A percentile compares a stretch with the other conserved stretches of the same genome.
Evolutionary conservation across 2,888 invertebrate species (phyloP).

Genomic region (Rhingia campestris): DNA sequence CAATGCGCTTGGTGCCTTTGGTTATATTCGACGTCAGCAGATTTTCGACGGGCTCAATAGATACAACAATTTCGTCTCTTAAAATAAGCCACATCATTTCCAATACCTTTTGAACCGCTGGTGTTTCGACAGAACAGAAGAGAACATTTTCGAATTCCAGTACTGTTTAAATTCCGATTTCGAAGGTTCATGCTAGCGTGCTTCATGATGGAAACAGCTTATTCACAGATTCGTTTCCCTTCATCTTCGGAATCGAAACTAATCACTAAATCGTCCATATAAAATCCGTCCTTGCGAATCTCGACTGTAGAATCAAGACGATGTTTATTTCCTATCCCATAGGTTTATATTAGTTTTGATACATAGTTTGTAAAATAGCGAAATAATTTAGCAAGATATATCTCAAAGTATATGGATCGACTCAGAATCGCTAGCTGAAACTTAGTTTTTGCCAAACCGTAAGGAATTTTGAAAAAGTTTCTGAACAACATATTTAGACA

Average conservation of each 20-base stretch:
- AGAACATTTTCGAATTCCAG: not conserved
- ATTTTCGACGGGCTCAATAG: constrained; percentile 5
- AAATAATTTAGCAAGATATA: too few relatives aligned
- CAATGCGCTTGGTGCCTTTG: too few relatives aligned
- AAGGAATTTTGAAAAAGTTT: too few relatives aligned
- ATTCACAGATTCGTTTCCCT: not conserved
- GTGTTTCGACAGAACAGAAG: not conserved
- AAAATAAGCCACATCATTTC: not conserved
- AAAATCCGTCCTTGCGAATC: constrained; percentile 16
- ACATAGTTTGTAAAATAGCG: too few relatives aligned
- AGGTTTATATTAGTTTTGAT: too few relatives aligned
- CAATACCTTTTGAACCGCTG: constrained; percentile 8
- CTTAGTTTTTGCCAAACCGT: too few relatives aligned
- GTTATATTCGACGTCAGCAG: too few relatives aligned
- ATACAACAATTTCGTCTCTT: constrained; percentile 12
- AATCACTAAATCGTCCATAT: constrained; percentile 20
- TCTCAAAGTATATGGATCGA: too few relatives aligned
- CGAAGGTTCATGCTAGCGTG: constrained; percentile 7
- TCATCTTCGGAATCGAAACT: constrained; percentile 9
- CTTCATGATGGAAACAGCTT: constrained; percentile 2
- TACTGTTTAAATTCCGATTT: constrained; percentile 14
- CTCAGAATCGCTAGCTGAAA: too few relatives aligned
- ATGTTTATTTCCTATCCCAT: too few relatives aligned
- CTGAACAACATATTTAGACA: too few relatives aligned
- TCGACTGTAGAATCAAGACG: too few relatives aligned